Evolutionary conservation across 2,888 invertebrate genomes (phyloP), one percentile per base, ranked within the genome.

Genomic region (Eumacrocentrus americanus): DNA sequence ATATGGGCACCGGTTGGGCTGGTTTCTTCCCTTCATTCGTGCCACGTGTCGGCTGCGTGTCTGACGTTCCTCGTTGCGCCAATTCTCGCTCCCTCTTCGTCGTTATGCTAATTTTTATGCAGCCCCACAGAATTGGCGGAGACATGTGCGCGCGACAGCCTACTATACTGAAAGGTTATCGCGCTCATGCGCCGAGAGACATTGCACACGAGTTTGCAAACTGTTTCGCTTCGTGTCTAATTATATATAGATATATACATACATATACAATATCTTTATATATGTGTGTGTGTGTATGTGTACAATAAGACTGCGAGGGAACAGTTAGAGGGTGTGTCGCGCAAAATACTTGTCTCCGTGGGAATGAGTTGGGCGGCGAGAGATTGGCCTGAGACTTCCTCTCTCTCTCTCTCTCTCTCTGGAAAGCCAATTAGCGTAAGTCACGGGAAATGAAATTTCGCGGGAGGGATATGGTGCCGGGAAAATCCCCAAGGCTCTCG

Each of bases 41-140:
- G 63, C 55, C 63, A 60, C 73, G 71, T 73, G 74, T 68, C 72
- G 69, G 68, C 62, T 72, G 67, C 64, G 63, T 68, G 64, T 53
- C 64, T 56, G 46, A 59, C 58, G 56, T 50, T 59, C 47, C 51
- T 54, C 23, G 25, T 42, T 62, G 18, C 47, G 51, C 46, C 29
- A 50, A 37, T 37, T 51, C 51, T 50, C 34, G 5, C 50, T 58
- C 37, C 56, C 52, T 22, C 61, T 48, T 59, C 59, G 59, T 57
- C 54, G 59, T 67, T 67, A 74, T 74, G 73, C 65, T 71, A 74
- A 74, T 74, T 73, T 70, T 61, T 54, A 59, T 68, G 63, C 65
- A 66, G 55, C 59, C 66, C 60, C 63, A 42, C 37, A 52, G 67
- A 67, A 66, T 67, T 64, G 59, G 59, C 55, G 55, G 69, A 63